phyloP scores from a whole-genome alignment of 2,888 invertebrate species.

The Hermaeophaga mercurialis region DNA sequence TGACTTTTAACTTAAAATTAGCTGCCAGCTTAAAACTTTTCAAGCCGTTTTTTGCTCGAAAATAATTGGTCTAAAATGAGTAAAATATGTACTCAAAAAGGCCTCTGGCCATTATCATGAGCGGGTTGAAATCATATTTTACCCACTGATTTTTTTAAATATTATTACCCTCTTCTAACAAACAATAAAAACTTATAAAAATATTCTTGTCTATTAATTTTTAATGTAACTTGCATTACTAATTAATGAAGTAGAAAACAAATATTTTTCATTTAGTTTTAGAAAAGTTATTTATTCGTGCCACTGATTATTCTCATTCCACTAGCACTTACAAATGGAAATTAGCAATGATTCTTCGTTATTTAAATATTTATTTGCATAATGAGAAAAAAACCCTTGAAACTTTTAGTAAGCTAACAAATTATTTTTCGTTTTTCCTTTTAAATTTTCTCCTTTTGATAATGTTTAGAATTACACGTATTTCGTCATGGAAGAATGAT shows the following conservation, averaged over 20 bases:
- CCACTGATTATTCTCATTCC: too few relatives aligned
- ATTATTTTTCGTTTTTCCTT: conserved; percentile 18
- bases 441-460: conserved; percentile 10
- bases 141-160: too few relatives aligned
- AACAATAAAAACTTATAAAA: too few relatives aligned
- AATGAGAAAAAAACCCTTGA: conserved; percentile 21
- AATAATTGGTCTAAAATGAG: conserved; percentile 20
- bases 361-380: conserved; percentile 36
- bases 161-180: too few relatives aligned
- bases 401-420: conserved; percentile 2
- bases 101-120: conserved; percentile 30
- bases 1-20: conserved; percentile 40
- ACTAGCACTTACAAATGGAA: conserved; percentile 35
- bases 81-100: conserved; percentile 32
- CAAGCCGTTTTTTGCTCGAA: conserved; percentile 24
- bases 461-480: conserved; percentile 1
- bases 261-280: too few relatives aligned
- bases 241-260: too few relatives aligned
- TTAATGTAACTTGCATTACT: too few relatives aligned
- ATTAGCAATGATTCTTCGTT: conserved; percentile 32
- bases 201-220: too few relatives aligned
- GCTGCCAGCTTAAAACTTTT: conserved; percentile 40
- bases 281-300: too few relatives aligned
- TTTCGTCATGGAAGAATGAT: background rate
- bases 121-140: background rate